A percentile compares a stretch with the other conserved stretches of the same genome.
Evolutionary conservation across 2,888 invertebrate species (phyloP).

Genomic region (Megalurothrips usitatus): DNA sequence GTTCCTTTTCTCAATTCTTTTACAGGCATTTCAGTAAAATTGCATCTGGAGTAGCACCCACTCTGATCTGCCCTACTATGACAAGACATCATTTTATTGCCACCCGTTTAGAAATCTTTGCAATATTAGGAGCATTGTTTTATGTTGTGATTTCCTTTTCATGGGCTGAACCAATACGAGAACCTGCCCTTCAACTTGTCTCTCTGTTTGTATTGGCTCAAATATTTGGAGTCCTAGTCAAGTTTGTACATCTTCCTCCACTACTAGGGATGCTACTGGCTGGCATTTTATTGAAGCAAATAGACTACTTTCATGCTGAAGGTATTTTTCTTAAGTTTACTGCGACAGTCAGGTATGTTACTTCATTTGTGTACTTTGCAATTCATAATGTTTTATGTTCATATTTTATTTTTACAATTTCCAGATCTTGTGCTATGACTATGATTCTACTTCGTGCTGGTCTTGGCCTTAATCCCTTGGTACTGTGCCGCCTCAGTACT

Average conservation of each 20-base stretch:
- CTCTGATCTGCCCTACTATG: neutral
- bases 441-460: conserved; percentile 53
- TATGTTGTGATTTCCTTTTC: conserved; percentile 6
- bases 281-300: conserved; percentile 53
- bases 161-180: neutral
- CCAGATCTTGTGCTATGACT: conserved; percentile 50
- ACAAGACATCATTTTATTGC: neutral
- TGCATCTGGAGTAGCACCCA: neutral
- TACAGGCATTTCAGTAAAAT: neutral
- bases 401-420: conserved; percentile 32
- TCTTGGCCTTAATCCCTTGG: conserved; percentile 50
- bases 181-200: neutral
- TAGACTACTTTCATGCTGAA: conserved; percentile 49
- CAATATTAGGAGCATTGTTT: neutral
- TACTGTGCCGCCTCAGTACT: conserved; percentile 47
- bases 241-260: conserved; percentile 47
- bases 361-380: conserved; percentile 12
- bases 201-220: conserved; percentile 39
- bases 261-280: conserved; percentile 61
- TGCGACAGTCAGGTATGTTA: conserved; percentile 49
- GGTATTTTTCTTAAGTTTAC: conserved; percentile 49
- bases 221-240: conserved; percentile 37
- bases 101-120: neutral
- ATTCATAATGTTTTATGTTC: neutral
- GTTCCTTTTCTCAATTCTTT: neutral